Evolutionary conservation across 2,888 invertebrate species (phyloP).

Genomic region (Idaea dimidiata): DNA sequence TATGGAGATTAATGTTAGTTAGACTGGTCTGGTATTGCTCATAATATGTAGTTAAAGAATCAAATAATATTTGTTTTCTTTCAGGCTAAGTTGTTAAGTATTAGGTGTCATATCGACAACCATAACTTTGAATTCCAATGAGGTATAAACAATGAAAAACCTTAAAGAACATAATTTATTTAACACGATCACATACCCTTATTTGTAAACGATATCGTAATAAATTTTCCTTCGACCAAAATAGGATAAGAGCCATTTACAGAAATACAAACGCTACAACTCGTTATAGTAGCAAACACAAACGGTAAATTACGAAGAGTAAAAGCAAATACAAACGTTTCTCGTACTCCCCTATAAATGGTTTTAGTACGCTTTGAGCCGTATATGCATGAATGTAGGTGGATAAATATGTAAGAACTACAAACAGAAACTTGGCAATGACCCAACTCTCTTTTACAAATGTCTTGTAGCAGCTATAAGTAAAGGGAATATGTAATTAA

Average conservation of each 20-base stretch:
- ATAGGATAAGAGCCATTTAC: neutral
- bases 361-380: conserved; percentile 26
- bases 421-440: conserved; percentile 44
- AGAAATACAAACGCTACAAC: neutral
- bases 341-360: conserved; percentile 23
- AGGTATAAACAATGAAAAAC: neutral
- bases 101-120: too few species aligned
- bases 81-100: neutral
- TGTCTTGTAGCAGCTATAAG: conserved; percentile 48
- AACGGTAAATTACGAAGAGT: conserved; percentile 19
- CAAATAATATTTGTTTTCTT: neutral
- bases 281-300: neutral
- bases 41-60: neutral
- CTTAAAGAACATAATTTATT: neutral
- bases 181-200: neutral
- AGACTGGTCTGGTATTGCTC: conserved; percentile 2
- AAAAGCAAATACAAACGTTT: conserved; percentile 25
- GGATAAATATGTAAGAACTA: neutral
- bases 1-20: conserved; percentile 15
- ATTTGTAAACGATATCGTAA: neutral
- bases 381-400: conserved; percentile 23
- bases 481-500: conserved; percentile 58
- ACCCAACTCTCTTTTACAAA: conserved; percentile 54
- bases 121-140: neutral
- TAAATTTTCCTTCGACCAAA: neutral